These are phyloP conservation scores for Pempheris klunzingeri DNA, from an alignment of 2,797 vertebrate genomes.

Conservation along the genomic window DNA sequence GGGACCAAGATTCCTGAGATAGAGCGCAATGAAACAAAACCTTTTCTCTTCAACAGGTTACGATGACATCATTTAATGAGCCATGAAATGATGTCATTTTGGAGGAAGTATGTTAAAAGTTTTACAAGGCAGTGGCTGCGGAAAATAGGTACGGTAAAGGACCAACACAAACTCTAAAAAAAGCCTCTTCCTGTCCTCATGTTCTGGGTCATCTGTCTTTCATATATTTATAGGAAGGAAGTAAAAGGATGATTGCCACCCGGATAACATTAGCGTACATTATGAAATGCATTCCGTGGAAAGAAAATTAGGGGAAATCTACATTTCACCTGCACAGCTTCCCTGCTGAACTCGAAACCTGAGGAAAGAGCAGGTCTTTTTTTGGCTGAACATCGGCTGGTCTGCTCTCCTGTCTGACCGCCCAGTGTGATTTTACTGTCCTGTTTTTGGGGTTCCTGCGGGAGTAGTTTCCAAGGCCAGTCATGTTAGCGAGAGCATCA, in stretches of 20 bases:
- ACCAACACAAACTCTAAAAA: slow-evolving; percentile 53
- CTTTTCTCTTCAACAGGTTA: slow-evolving; percentile 56
- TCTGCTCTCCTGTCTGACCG: slow-evolving; percentile 64
- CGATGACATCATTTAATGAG: slow-evolving; percentile 78
- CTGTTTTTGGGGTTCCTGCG: slow-evolving; percentile 75
- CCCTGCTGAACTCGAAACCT: slow-evolving; percentile 40
- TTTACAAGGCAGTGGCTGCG: slow-evolving; percentile 63
- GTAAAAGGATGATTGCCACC: slow-evolving; percentile 30
- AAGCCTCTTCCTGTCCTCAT: slow-evolving; percentile 43
- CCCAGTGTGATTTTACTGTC: slow-evolving; percentile 78
- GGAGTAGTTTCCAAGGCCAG: slow-evolving; percentile 74
- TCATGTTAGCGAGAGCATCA: slow-evolving; percentile 81
- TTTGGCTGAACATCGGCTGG: slow-evolving; percentile 50
- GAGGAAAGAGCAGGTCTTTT: slow-evolving; percentile 46
- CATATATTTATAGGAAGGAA: slow-evolving; percentile 46
- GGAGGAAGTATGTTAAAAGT: slow-evolving; percentile 70
- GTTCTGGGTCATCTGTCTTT: slow-evolving; percentile 51
- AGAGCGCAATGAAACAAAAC: slow-evolving; percentile 49
- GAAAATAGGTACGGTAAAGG: slow-evolving; percentile 61
- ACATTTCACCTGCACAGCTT: slow-evolving; percentile 54
- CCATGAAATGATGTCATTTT: slow-evolving; percentile 77
- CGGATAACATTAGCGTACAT: slow-evolving; percentile 37
- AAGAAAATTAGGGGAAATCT: slow-evolving; percentile 42
- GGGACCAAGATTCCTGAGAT: slow-evolving; percentile 18
- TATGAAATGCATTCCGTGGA: slow-evolving; percentile 39